Base-by-base conservation (phyloP, 92 coral and sea anemone genomes). In the Palythoa heliodiscus region DNA sequence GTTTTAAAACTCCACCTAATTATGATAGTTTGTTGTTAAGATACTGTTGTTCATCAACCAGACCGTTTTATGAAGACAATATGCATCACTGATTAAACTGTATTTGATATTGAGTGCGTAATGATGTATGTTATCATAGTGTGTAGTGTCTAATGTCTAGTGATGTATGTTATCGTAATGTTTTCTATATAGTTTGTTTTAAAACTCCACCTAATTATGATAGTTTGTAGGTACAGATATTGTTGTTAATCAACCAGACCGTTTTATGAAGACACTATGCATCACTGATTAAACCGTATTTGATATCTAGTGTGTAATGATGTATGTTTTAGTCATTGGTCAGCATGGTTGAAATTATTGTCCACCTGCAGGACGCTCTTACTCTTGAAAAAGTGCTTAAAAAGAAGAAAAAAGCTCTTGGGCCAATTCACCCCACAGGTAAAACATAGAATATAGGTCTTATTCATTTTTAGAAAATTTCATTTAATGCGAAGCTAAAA, bases 381-480 rank as follows among this genome's bases (percentile, higher is more conserved):
- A 92, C 98, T 22, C 90, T 96, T 74, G 97, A 94, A 71, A 96
- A 96, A 73, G 98, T 96, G 37, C 86, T 96, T 16, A 96, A 92
- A 73, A 96, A 93, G 92, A 96, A 96, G 92, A 86, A 84, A 57
- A 96, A 96, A 73, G 86, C 97, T 47, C 95, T 96, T 71, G 99
- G 99, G 7, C 95, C 95, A 2, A 70, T 92, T 58, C 90, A 85
- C 63, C 92, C 95, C 73, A 93, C 97, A 95, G 80, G 58, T 64
- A 47, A 17, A 70, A 22, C 67, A 13, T 3, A 67, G 12, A 22
- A 9, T 8, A 6, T 67, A 11, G 7, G 29, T 67, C 1, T 23
- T 8, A 11, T 11, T 67, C 13, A 22, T 2, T 22, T 7, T 11
- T 20, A 58, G 64, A 58, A 11, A 11, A 20, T 24, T 67, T 4